phyloP scores from a whole-genome alignment of 2,113 vertebrate genomes.

The Tychaedon coryphoeus region DNA sequence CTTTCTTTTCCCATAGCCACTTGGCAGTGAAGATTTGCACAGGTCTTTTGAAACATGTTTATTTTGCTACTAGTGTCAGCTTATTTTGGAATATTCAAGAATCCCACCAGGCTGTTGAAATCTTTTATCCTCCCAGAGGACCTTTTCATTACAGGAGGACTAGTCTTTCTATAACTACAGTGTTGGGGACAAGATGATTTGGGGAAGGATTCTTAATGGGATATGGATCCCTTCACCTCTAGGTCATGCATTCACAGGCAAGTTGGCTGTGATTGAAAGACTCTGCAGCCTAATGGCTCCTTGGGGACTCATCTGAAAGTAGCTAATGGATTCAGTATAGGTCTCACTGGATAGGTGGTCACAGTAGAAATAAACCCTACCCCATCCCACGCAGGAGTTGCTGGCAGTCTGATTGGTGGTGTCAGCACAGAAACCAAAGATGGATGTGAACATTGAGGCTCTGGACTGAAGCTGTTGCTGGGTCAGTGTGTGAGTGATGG shows the following conservation, averaged over 20 bases:
- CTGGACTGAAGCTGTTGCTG: neutral
- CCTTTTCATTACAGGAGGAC: neutral
- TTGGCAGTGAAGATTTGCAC: neutral
- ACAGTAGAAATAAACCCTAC: neutral
- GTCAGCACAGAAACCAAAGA: neutral
- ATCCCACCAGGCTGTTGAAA: neutral
- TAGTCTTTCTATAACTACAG: neutral
- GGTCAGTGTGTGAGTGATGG: neutral
- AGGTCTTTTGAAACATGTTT: neutral
- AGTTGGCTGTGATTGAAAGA: conserved; percentile 48
- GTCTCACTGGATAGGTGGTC: neutral
- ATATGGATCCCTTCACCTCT: conserved; percentile 58
- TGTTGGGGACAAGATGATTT: conserved; percentile 12
- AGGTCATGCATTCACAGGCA: conserved; percentile 17
- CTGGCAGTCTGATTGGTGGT: neutral
- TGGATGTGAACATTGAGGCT: neutral
- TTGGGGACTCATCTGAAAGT: neutral
- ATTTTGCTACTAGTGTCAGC: neutral
- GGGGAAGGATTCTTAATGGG: conserved; percentile 32
- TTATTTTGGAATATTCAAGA: neutral
- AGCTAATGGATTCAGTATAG: conserved; percentile 15
- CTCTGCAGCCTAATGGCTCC: neutral
- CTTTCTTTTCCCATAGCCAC: neutral
- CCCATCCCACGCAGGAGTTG: neutral
- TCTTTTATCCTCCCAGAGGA: neutral